phyloP scores from a whole-genome alignment of 2,113 vertebrate genomes.

The Phasianus colchicus region DNA sequence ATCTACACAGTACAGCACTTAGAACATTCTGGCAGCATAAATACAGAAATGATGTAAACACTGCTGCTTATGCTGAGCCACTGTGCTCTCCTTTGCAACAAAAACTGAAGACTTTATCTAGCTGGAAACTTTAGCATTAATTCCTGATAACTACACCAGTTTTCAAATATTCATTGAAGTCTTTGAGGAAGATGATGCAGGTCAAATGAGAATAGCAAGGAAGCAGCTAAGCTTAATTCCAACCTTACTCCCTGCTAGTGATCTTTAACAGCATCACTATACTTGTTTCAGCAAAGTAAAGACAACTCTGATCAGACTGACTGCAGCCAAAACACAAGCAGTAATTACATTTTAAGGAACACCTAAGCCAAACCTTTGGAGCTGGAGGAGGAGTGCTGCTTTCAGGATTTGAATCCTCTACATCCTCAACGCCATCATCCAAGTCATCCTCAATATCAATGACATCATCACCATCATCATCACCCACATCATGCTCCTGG shows the following conservation, averaged over 20 bases:
- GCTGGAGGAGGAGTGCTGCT: conserved; percentile 70
- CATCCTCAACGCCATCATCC: conserved; percentile 81
- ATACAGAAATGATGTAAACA: not conserved
- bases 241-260: not conserved
- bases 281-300: not conserved
- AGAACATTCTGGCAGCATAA: not conserved
- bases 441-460: conserved; percentile 86
- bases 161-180: not conserved
- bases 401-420: conserved; percentile 79
- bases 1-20: not conserved
- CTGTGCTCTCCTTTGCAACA: not conserved
- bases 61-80: not conserved
- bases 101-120: not conserved
- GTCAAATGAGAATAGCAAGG: not conserved
- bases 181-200: not conserved
- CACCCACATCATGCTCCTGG: conserved; percentile 76
- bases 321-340: not conserved
- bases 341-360: not conserved
- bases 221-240: not conserved
- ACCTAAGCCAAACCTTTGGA: conserved; percentile 85
- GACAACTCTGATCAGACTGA: not conserved
- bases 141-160: not conserved
- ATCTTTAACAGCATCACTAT: not conserved
- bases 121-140: not conserved
- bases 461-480: conserved; percentile 83